Conservation (phyloP, 2,113 vertebrate species). For the Lagenorhynchus albirostris region DNA sequence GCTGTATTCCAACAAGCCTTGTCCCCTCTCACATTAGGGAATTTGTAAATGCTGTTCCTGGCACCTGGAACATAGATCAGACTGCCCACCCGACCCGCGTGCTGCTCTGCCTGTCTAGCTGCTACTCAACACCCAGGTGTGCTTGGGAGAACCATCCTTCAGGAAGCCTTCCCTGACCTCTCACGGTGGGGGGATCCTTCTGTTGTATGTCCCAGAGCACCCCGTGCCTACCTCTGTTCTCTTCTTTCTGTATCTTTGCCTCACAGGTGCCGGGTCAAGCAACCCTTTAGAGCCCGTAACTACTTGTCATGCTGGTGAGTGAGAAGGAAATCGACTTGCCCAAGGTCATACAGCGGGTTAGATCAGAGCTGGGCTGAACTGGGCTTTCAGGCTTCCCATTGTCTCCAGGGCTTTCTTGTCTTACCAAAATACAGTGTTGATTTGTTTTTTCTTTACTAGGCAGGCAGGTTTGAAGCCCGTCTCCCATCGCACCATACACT, state of each 20-base stretch:
- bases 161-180: neutral
- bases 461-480: neutral
- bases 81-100: fast-evolving
- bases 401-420: neutral
- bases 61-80: neutral
- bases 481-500: neutral
- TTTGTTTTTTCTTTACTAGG: neutral
- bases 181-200: neutral
- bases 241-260: neutral
- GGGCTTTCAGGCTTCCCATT: neutral
- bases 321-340: neutral
- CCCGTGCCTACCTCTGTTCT: neutral
- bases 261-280: neutral
- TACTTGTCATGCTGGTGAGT: neutral
- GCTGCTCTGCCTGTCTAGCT: neutral
- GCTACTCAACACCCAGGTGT: neutral
- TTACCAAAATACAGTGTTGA: neutral
- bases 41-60: neutral
- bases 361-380: neutral
- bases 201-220: neutral
- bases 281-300: neutral
- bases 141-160: neutral
- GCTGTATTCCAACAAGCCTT: neutral
- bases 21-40: neutral
- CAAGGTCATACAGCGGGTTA: neutral